Evolutionary conservation across 2,797 vertebrate genomes (phyloP).

Genomic region (Phataginus tetradactyla): DNA sequence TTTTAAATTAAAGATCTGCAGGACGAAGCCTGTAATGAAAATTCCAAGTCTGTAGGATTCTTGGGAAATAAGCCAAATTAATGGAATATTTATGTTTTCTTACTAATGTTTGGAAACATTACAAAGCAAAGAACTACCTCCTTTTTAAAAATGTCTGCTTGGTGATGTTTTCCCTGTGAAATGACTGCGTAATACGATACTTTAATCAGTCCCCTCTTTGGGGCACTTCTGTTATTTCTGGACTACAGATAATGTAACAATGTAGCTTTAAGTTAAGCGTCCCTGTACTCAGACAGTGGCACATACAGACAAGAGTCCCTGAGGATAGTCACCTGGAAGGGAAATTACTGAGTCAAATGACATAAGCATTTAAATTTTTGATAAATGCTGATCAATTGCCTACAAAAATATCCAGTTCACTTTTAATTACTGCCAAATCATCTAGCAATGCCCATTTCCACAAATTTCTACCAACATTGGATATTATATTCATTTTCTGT

Average conservation of each 20-base stretch:
- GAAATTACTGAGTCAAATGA: background rate
- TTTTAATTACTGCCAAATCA: background rate
- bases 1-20: conserved; percentile 5
- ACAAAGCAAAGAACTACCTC: background rate
- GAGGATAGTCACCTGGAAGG: background rate
- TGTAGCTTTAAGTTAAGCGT: background rate
- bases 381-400: background rate
- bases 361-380: background rate
- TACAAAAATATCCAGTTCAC: background rate
- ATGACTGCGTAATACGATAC: background rate
- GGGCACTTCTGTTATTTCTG: background rate
- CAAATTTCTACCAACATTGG: background rate
- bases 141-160: background rate
- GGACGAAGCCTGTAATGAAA: background rate
- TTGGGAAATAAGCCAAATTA: background rate
- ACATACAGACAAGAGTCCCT: background rate
- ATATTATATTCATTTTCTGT: background rate
- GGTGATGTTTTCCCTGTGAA: background rate
- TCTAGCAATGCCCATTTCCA: background rate
- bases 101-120: background rate
- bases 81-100: background rate
- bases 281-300: background rate
- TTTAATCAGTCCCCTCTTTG: background rate
- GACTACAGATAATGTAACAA: background rate
- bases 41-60: background rate